Evolutionary conservation across 1,140 invertebrate species (phyloP).

Genomic region (Saccostrea cuccullata): DNA sequence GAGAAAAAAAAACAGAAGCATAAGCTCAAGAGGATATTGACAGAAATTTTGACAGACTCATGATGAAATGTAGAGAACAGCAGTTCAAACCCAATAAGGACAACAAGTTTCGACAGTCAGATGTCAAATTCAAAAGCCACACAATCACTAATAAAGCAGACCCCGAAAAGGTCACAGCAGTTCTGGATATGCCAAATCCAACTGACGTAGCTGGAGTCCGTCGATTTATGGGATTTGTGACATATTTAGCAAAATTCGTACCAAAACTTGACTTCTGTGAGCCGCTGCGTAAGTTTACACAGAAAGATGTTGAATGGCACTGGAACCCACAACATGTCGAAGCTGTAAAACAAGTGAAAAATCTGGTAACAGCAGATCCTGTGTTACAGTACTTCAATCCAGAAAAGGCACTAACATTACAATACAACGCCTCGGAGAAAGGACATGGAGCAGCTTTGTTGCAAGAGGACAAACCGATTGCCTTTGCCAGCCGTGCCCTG

Average conservation of each 20-base stretch:
- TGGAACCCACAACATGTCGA: slow-evolving; percentile 56
- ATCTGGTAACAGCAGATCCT: too few species aligned
- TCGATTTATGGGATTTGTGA: slow-evolving; percentile 55
- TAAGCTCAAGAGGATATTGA: neutral
- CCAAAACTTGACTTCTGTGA: slow-evolving; percentile 68
- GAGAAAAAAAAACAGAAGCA: slow-evolving; percentile 48
- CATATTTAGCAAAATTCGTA: slow-evolving; percentile 57
- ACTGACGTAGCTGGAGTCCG: slow-evolving; percentile 46
- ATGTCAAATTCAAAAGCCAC: slow-evolving; percentile 15
- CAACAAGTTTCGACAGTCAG: slow-evolving; percentile 47
- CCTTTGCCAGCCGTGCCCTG: too few species aligned
- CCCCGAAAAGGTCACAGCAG: slow-evolving; percentile 73
- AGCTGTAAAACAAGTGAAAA: slow-evolving; percentile 57
- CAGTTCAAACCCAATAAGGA: slow-evolving; percentile 50
- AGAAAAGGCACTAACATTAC: too few species aligned
- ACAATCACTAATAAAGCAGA: slow-evolving; percentile 64
- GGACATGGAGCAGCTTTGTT: too few species aligned
- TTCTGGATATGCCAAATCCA: slow-evolving; percentile 59
- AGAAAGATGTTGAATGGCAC: slow-evolving; percentile 60
- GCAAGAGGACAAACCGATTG: too few species aligned
- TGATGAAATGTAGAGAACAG: slow-evolving; percentile 23
- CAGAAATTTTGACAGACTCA: neutral
- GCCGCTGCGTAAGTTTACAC: slow-evolving; percentile 56
- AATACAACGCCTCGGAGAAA: too few species aligned
- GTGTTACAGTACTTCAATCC: too few species aligned